Percentiles rank a stretch among this genome's conserved stretches.
Conservation (phyloP, 2,113 vertebrate species). For the Saccopteryx bilineata region DNA sequence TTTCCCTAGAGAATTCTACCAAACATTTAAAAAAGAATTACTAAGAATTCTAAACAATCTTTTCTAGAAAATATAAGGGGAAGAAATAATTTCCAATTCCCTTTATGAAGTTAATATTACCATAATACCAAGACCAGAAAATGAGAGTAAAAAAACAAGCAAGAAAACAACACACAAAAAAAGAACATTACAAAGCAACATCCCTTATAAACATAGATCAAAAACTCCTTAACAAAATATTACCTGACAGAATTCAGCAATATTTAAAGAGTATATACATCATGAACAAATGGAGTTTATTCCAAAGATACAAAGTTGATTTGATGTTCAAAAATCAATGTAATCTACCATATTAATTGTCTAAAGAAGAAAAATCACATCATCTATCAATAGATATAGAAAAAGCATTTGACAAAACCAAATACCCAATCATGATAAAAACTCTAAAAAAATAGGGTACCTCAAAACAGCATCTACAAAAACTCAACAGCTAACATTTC, state of each 20-base stretch:
- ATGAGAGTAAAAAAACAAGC: neutral
- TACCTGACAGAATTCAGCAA: neutral
- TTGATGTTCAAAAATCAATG: neutral
- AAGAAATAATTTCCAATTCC: neutral
- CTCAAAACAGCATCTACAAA: neutral
- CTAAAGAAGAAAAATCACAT: neutral
- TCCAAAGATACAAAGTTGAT: neutral
- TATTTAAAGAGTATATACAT: neutral
- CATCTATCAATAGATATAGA: neutral
- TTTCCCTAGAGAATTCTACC: constrained; percentile 25
- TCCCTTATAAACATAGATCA: neutral
- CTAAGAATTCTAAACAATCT: constrained; percentile 10
- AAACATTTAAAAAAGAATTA: constrained; percentile 16
- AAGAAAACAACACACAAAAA: too few relatives aligned
- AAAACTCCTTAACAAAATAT: neutral
- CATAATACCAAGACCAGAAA: neutral
- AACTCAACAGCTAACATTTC: neutral
- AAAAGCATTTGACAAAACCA: neutral
- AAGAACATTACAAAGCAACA: neutral
- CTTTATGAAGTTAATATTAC: constrained; percentile 29
- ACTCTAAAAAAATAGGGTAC: neutral
- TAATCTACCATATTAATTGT: neutral
- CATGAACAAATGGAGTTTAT: neutral
- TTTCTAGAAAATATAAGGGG: neutral
- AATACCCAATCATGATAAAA: neutral